A percentile compares a stretch with the other conserved stretches of the same genome.
phyloP scores from a whole-genome alignment of 2,888 invertebrate genomes.

The Mythimna vitellina region DNA sequence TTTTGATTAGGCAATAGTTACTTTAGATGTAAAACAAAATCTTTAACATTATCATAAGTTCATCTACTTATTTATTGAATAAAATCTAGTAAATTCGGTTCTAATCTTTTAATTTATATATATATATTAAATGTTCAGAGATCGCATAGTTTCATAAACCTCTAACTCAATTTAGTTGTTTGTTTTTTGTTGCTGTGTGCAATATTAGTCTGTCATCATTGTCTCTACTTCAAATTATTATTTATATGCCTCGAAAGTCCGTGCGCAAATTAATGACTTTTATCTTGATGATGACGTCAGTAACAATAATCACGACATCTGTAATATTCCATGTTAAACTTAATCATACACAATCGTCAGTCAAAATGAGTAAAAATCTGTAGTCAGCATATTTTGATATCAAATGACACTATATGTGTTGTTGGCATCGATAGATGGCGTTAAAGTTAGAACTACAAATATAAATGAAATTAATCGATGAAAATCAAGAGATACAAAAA shows the following conservation, averaged over 20 bases:
- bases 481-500: neutral
- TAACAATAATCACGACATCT: constrained; percentile 35
- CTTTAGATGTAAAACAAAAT: constrained; percentile 10
- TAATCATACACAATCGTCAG: neutral
- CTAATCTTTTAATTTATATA: neutral
- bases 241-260: neutral
- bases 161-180: neutral
- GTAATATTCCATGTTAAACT: neutral
- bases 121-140: neutral
- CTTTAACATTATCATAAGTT: constrained; percentile 3
- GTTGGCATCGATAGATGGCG: constrained; percentile 34
- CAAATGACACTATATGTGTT: neutral
- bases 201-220: no score
- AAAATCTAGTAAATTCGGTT: constrained; percentile 5
- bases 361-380: neutral
- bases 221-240: no score
- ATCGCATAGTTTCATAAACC: neutral
- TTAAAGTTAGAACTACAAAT: neutral
- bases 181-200: neutral
- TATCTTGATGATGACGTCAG: neutral
- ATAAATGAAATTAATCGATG: neutral
- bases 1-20: constrained; percentile 72
- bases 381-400: neutral
- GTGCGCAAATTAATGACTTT: neutral
- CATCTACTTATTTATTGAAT: constrained; percentile 61